phyloP scores from a whole-genome alignment of 2,888 invertebrate species.

The Athalia rosae region DNA sequence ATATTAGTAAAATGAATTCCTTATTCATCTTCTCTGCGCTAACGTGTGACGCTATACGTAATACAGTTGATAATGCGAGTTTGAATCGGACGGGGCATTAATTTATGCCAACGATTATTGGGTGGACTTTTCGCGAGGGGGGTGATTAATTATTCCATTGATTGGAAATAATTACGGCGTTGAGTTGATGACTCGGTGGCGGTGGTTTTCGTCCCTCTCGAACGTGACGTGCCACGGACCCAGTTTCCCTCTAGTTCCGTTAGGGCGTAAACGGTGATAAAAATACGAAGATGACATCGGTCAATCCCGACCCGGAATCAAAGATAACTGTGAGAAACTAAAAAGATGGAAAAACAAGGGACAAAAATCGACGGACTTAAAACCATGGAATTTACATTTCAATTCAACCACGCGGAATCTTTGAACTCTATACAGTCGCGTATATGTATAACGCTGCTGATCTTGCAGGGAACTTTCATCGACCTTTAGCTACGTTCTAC shows the following conservation, averaged over 20 bases:
- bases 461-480: not conserved
- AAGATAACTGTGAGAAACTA: not conserved
- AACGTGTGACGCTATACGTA: no score
- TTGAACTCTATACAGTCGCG: not conserved
- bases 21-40: no score
- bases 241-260: not conserved
- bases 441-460: no score
- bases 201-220: no score
- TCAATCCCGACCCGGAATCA: conserved; percentile 1
- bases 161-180: not conserved
- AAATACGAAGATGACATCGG: not conserved
- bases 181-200: not conserved
- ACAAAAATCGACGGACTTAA: conserved; percentile 16
- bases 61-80: no score
- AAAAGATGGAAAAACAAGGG: not conserved
- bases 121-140: no score
- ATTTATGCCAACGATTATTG: no score
- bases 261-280: not conserved
- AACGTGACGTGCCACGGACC: no score
- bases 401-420: conserved; percentile 15
- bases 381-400: conserved; percentile 39
- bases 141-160: no score
- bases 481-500: not conserved
- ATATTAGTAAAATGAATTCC: no score
- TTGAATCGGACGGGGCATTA: no score